Evolutionary conservation across 2,888 invertebrate genomes (phyloP), one percentile per base, ranked within the genome.

Genomic region (Nomada goodeniana): DNA sequence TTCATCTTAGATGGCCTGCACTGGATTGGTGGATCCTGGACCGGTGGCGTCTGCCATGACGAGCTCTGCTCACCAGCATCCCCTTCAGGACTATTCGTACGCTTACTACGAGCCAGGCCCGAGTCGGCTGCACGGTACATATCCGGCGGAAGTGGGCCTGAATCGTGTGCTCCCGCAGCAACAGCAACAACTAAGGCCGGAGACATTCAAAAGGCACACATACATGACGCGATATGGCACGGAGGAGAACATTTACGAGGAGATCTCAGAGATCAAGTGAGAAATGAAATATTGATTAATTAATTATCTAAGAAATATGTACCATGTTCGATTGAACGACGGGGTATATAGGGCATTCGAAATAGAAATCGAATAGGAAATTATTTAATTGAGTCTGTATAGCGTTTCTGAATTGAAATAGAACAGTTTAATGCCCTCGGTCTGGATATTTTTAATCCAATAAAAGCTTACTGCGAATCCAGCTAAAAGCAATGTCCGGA

Each of bases 181-280:
- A 29, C 82, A 84, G 52, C 83, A 83, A 75, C 82, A 78, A 42
- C 65, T 80, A 20, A 79, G 85, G 52, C 72, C 88, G 64, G 91
- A 92, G 44, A 86, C 91, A 36, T 79, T 94, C 29, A 94, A 95
- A 85, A 94, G 96, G 57, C 97, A 97, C 91, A 96, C 96, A 80
- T 97, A 96, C 90, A 96, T 96, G 67, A 97, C 96, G 2, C 95
- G 97, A 79, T 97, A 97, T 90, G 97, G 97, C 59, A 97, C 97
- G 57, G 97, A 97, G 93, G 97, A 98, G 94, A 97, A 97, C 90
- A 97, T 97, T 92, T 97, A 97, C 93, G 97, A 97, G 93, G 97
- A 97, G 94, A 97, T 97, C 86, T 96, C 96, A 53, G 96, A 96
- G 89, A 96, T 96, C 42, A 92, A 92, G 92, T 93, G 75, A 90